Conservation (phyloP, 1,140 invertebrate species). For the Lepidurus apus region DNA sequence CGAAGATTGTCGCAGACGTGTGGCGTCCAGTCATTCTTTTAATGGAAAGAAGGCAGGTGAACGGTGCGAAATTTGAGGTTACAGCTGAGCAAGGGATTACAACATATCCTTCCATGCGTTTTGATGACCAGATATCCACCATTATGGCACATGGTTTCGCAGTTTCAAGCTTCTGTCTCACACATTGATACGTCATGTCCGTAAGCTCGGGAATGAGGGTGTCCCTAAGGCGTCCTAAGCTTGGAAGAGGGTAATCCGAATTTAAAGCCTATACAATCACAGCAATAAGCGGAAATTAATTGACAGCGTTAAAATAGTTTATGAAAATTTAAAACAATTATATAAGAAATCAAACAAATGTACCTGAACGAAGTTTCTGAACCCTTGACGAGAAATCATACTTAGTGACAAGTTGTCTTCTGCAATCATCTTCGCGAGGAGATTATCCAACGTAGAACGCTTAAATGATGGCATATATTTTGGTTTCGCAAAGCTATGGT, state of each 20-base stretch:
- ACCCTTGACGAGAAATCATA: not conserved
- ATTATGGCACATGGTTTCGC: not conserved
- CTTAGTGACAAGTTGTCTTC: not conserved
- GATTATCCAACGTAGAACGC: not conserved
- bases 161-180: not conserved
- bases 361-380: not conserved
- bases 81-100: not conserved
- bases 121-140: constrained; percentile 22
- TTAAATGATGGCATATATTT: not conserved
- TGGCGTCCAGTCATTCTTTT: not conserved
- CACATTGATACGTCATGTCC: not conserved
- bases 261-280: not conserved
- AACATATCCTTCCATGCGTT: not conserved
- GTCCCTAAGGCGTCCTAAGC: not conserved
- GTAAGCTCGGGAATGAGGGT: not conserved
- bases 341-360: not conserved
- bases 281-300: not conserved
- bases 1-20: not conserved
- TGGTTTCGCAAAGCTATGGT: not conserved
- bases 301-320: not conserved
- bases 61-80: not conserved
- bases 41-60: not conserved
- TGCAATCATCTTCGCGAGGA: not conserved
- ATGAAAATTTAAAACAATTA: not conserved
- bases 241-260: not conserved